Evolutionary conservation across 2,888 invertebrate genomes (phyloP), one percentile per base, ranked within the genome.

Genomic region (Ceriagrion tenellum): DNA sequence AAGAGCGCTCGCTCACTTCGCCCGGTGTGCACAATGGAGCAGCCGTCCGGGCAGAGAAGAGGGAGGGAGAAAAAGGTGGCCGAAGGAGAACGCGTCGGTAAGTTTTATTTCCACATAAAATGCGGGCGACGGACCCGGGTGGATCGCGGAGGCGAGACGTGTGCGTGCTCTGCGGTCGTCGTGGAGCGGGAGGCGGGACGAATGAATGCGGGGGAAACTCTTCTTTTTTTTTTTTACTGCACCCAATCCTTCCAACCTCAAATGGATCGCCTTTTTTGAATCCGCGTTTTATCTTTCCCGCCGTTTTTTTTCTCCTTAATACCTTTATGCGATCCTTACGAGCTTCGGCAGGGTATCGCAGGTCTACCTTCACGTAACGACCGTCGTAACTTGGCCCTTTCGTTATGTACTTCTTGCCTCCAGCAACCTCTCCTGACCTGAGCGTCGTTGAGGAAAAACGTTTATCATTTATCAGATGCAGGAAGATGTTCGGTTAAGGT

Each of bases 151-250:
- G 69, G 69, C 4, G 23, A n/a, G n/a, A n/a, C n/a, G 23, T 8
- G 69, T 69, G 69, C 69, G 69, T 69, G 69, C 69, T 69, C 69
- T 26, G 69, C n/a, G 69, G 69, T 69, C 69, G 69, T 69, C n/a
- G 23, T 26, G 23, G 69, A n/a, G n/a, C n/a, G n/a, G n/a, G n/a
- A n/a, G n/a, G n/a, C n/a, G 69, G 69, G 10, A 12, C n/a, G 47
- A 47, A 47, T 47, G 26, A 69, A n/a, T 69, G 69, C 69, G 12
- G 26, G n/a, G n/a, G n/a, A 69, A 10, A n/a, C n/a, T n/a, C n/a
- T n/a, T n/a, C n/a, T n/a, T n/a, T n/a, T n/a, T 26, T 26, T 26
- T 69, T 69, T 26, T n/a, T 26, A 12, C n/a, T 26, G 23, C n/a
- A 69, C 69, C 10, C 10, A 20, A 69, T n/a, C 69, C 4, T n/a